These are phyloP conservation scores for Strigamia crassipes DNA, from an alignment of 2,888 invertebrate species.

Conservation along the genomic window DNA sequence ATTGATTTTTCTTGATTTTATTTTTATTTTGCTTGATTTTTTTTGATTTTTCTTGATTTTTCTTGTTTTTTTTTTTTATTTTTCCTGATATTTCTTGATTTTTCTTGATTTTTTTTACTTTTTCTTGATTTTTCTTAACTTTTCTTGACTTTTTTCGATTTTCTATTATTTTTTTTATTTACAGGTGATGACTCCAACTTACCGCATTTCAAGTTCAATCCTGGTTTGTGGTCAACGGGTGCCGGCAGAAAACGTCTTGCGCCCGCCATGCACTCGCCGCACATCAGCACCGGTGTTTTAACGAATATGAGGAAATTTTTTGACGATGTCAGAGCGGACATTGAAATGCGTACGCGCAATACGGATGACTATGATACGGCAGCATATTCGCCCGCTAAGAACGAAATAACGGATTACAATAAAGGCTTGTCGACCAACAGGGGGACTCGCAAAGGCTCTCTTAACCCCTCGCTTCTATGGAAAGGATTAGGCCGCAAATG, in stretches of 20 bases:
- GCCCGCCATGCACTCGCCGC: not conserved
- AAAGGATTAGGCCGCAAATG: not conserved
- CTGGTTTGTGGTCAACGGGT: not conserved
- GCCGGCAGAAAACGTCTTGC: not conserved
- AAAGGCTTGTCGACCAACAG: not conserved
- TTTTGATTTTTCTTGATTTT: too few relatives aligned
- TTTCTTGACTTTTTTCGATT: too few relatives aligned
- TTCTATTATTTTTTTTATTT: too few relatives aligned
- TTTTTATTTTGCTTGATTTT: too few relatives aligned
- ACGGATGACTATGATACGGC: not conserved
- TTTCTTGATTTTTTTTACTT: too few relatives aligned
- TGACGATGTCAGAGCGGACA: not conserved
- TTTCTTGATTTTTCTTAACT: too few relatives aligned
- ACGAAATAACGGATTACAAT: not conserved
- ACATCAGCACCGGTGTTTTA: not conserved
- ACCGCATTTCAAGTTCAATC: too few relatives aligned
- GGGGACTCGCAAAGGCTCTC: not conserved
- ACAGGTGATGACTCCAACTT: not conserved
- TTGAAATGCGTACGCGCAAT: not conserved
- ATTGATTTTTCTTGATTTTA: too few relatives aligned
- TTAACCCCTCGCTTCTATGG: not conserved
- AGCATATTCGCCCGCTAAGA: not conserved
- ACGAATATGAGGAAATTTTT: slow-evolving; percentile 10
- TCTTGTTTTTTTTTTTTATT: too few relatives aligned
- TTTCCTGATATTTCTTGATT: too few relatives aligned